Base-by-base conservation (phyloP, 2,797 vertebrate genomes). In the Myotis planiceps region DNA sequence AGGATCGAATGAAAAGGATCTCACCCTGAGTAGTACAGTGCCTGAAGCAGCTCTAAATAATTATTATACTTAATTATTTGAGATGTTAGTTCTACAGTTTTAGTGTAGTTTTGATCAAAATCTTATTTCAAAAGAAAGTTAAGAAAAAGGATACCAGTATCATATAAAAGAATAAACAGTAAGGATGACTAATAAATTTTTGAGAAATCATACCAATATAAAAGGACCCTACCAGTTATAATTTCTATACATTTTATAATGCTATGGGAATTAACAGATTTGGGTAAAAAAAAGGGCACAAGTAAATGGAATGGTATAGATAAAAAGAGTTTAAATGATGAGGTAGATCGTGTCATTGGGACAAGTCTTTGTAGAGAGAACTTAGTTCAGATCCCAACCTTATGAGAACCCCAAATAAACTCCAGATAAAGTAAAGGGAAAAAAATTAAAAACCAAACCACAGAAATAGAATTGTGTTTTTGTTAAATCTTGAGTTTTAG, bases 1-100 rank as follows among this genome's bases (percentile, higher is more conserved):
- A 81, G 45, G 32, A 81, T 82, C 78, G 37, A 69, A 18, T 78
- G 49, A 85, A 95, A 95, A 92, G 34, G 19, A 32, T 19, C 8
- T 94, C 29, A 60, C 15, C 45, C 0, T 47, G 13, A 49, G 19
- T 80, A 79, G 16, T 60, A 49, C 19, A 51, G 29, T 47, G 47
- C 29, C 32, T 85, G 23, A 85, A 92, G 72, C 55, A 85, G 7
- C 14, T 78, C 9, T 58, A 72, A 92, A 72, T 88, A 79, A 65
- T 45, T 69, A 3, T 47, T 81, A 4, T 94, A 23, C 79, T 87
- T 88, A 51, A 90, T 45, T 88, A 71, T 88, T 94, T 93, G 58
- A 93, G 37, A 68, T 86, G 23, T 75, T 34, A 49, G 0, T 90
- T 78, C 39, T 94, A 4, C 8, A 88, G 51, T 74, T 91, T n/a